Conservation (phyloP, 2,888 invertebrate species). For the Zele albiditarsus region DNA sequence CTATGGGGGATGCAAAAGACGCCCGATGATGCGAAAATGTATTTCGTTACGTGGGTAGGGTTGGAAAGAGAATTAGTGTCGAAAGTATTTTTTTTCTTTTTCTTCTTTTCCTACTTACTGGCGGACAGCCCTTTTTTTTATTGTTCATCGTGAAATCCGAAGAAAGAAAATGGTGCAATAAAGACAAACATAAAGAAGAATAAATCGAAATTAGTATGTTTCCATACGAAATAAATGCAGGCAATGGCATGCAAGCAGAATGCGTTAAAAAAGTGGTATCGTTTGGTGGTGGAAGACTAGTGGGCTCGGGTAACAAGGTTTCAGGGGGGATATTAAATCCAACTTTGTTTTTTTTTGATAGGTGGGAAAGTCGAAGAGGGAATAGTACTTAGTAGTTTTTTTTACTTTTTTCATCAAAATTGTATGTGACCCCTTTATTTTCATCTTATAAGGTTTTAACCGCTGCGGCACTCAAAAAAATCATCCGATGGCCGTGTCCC, state of each 20-base stretch:
- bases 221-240: constrained; percentile 72
- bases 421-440: constrained; percentile 65
- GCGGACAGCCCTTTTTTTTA: constrained; percentile 80
- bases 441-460: constrained; percentile 48
- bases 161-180: constrained; percentile 77
- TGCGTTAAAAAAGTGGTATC: constrained; percentile 68
- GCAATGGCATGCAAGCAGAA: constrained; percentile 72
- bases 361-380: constrained; percentile 16
- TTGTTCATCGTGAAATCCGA: constrained; percentile 74
- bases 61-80: constrained; percentile 23
- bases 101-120: constrained; percentile 78
- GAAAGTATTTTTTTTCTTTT: constrained; percentile 44
- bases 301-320: constrained; percentile 16
- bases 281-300: constrained; percentile 29
- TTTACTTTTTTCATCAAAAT: constrained; percentile 72
- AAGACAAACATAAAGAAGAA: constrained; percentile 81
- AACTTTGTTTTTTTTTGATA: constrained; percentile 37
- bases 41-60: not conserved
- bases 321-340: constrained; percentile 44
- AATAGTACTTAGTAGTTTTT: not conserved
- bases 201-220: constrained; percentile 76
- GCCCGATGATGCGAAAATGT: not conserved
- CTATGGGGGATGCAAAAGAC: not conserved
- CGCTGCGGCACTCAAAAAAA: constrained; percentile 40
- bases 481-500: constrained; percentile 27